phyloP scores from a whole-genome alignment of 2,797 vertebrate genomes.

The Botia almorhae region DNA sequence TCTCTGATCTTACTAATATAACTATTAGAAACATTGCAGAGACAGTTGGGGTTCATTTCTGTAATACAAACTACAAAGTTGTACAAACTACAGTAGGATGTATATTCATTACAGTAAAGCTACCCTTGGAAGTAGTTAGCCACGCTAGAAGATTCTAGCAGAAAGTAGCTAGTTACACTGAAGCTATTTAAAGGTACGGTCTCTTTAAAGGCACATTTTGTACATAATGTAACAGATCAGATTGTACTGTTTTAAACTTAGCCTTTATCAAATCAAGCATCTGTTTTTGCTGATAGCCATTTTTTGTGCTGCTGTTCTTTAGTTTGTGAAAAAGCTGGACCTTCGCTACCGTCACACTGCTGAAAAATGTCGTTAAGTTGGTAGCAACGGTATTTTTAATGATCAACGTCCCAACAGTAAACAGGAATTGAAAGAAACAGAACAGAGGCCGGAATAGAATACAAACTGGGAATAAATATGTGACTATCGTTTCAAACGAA shows the following conservation, averaged over 20 bases:
- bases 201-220: too few relatives aligned
- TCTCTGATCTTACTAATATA: not conserved
- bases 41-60: not conserved
- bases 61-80: too few relatives aligned
- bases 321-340: too few relatives aligned
- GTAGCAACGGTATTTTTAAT: not conserved
- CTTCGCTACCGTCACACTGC: too few relatives aligned
- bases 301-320: too few relatives aligned
- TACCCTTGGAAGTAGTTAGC: not conserved
- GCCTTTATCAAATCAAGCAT: too few relatives aligned
- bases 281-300: too few relatives aligned
- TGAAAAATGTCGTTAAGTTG: too few relatives aligned
- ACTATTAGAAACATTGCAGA: not conserved
- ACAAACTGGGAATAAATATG: constrained; percentile 1
- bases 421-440: not conserved
- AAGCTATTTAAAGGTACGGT: not conserved
- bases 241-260: too few relatives aligned
- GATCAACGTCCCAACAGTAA: not conserved
- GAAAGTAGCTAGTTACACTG: not conserved
- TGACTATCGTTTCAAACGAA: not conserved
- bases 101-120: not conserved
- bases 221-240: too few relatives aligned
- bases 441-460: not conserved
- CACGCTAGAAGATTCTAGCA: too few relatives aligned
- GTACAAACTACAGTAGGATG: not conserved